Conservation (phyloP, 1,140 invertebrate species). For the Drosophila auraria region DNA sequence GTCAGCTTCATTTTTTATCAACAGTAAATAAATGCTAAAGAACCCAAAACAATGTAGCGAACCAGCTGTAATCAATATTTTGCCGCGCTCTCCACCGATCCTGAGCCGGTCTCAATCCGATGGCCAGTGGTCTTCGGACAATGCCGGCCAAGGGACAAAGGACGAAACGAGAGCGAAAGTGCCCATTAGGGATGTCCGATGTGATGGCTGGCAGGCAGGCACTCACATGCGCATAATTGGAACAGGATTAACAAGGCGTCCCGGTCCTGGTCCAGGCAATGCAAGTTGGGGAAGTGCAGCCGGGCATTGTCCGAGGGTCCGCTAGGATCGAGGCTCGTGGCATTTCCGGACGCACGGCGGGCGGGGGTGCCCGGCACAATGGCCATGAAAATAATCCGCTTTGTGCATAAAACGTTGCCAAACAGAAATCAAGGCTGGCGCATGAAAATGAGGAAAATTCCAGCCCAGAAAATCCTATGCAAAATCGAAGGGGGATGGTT, state of each 20-base stretch:
- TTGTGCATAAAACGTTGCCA: slow-evolving; percentile 77
- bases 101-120: slow-evolving; percentile 30
- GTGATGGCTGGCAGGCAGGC: slow-evolving; percentile 41
- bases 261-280: slow-evolving; percentile 41
- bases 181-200: slow-evolving; percentile 68
- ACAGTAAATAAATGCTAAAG: slow-evolving; percentile 61
- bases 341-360: slow-evolving; percentile 51
- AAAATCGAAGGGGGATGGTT: slow-evolving; percentile 47
- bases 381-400: slow-evolving; percentile 80
- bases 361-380: slow-evolving; percentile 52
- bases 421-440: slow-evolving; percentile 61
- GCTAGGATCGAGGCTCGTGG: slow-evolving; percentile 36
- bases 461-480: slow-evolving; percentile 49
- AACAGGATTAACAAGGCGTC: slow-evolving; percentile 78
- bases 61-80: slow-evolving; percentile 79
- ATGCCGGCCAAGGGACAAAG: slow-evolving; percentile 38
- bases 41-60: slow-evolving; percentile 51
- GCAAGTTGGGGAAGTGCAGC: slow-evolving; percentile 22
- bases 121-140: slow-evolving; percentile 52
- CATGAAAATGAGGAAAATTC: slow-evolving; percentile 45
- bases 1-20: slow-evolving; percentile 73
- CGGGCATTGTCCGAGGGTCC: slow-evolving; percentile 67
- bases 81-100: slow-evolving; percentile 46
- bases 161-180: slow-evolving; percentile 67
- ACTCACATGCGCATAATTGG: slow-evolving; percentile 80